phyloP scores from a whole-genome alignment of 53 echinoderm and acorn worm genomes.

The Temnopleurus reevesii region DNA sequence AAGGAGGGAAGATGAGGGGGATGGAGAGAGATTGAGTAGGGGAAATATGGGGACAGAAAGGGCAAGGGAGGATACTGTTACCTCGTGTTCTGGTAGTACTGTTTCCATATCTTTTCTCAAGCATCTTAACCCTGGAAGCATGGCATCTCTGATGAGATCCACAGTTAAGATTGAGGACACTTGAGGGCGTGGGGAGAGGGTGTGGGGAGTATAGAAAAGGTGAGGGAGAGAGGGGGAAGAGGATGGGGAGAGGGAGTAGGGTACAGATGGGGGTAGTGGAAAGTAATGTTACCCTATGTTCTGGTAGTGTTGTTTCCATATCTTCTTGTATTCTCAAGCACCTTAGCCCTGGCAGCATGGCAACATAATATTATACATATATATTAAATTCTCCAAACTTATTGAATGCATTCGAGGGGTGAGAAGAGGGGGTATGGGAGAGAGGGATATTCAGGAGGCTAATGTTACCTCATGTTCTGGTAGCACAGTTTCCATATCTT shows the following conservation, averaged over 20 bases:
- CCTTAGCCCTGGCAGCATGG: conserved; percentile 87
- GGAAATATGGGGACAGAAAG: not conserved
- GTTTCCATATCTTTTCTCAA: conserved; percentile 79
- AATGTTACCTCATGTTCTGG: conserved; percentile 86
- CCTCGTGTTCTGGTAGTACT: conserved; percentile 89
- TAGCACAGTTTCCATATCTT: conserved; percentile 82
- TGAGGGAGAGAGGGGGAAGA: not conserved
- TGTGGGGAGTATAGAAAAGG: not conserved
- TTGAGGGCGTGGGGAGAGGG: not conserved
- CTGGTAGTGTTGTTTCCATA: conserved; percentile 77
- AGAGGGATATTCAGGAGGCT: not conserved
- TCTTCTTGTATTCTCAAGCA: conserved; percentile 87
- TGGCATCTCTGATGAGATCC: conserved; percentile 85
- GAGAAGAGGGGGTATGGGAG: not conserved
- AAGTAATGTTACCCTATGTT: conserved; percentile 66
- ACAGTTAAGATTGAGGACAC: conserved; percentile 1
- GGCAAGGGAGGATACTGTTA: not conserved
- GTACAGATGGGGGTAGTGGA: not conserved
- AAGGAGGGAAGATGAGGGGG: too few species aligned
- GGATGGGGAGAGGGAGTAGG: not conserved
- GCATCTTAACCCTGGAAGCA: conserved; percentile 90
- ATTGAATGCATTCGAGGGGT: too few species aligned
- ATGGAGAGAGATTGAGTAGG: not conserved
- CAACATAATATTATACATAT: too few species aligned
- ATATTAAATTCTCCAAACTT: too few species aligned